phyloP scores from a whole-genome alignment of 2,797 vertebrate genomes.

The Apodemus agrarius region DNA sequence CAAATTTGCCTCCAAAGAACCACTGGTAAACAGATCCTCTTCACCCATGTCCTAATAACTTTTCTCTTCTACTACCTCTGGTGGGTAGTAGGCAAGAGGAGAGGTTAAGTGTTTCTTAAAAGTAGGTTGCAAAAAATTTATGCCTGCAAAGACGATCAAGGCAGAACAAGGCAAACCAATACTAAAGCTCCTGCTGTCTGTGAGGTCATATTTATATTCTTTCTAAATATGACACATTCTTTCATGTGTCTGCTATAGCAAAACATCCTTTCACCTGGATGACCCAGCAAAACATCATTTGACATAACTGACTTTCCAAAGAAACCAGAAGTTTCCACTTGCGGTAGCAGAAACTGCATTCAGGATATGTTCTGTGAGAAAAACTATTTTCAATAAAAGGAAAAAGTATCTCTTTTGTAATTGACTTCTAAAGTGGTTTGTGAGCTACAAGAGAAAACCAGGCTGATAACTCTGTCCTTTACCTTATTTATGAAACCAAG shows the following conservation, averaged over 20 bases:
- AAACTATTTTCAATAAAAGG: not conserved
- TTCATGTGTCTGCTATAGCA: not conserved
- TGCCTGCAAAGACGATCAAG: not conserved
- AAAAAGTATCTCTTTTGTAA: slow-evolving; percentile 49
- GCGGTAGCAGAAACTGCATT: not conserved
- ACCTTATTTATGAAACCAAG: slow-evolving; percentile 70
- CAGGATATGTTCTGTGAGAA: not conserved
- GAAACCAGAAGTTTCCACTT: not conserved
- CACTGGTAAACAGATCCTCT: not conserved
- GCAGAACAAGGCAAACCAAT: not conserved
- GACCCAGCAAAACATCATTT: not conserved
- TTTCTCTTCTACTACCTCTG: not conserved
- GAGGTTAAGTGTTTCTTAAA: not conserved
- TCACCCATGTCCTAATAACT: not conserved
- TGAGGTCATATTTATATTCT: not conserved
- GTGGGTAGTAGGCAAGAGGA: not conserved
- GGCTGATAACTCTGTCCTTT: slow-evolving; percentile 44
- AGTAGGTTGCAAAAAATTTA: not conserved
- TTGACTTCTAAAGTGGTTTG: slow-evolving; percentile 60
- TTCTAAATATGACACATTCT: not conserved
- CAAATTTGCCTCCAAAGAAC: not conserved
- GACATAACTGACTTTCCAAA: not conserved
- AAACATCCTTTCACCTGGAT: not conserved
- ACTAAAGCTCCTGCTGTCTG: not conserved
- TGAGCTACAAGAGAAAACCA: slow-evolving; percentile 48